Evolutionary conservation across 23 tunicate genomes (phyloP).

Genomic region (Styela clava): DNA sequence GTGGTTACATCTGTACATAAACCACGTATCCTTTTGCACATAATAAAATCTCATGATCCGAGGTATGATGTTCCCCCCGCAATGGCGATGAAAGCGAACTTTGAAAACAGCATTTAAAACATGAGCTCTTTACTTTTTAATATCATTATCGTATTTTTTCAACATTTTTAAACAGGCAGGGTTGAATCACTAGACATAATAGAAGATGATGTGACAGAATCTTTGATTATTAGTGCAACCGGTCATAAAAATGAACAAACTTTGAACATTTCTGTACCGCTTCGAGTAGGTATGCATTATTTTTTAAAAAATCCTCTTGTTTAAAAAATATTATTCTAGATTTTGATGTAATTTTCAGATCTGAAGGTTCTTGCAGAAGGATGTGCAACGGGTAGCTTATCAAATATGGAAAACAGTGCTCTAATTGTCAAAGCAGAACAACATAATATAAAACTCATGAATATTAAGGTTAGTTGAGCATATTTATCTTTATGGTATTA

Average conservation of each 20-base stretch:
- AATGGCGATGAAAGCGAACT: too few relatives aligned
- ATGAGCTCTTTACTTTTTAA: not conserved
- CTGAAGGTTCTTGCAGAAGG: not conserved
- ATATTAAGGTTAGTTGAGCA: not conserved
- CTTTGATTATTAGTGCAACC: not conserved
- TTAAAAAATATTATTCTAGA: not conserved
- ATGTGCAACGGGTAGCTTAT: not conserved
- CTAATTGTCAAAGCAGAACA: not conserved
- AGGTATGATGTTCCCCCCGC: too few relatives aligned
- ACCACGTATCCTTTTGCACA: too few relatives aligned
- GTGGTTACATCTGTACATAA: not conserved
- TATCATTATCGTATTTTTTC: not conserved
- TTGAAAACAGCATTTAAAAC: not conserved
- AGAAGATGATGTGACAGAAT: not conserved
- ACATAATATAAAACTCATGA: not conserved
- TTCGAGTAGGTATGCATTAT: not conserved
- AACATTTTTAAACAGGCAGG: too few relatives aligned
- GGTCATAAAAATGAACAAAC: not conserved
- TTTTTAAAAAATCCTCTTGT: not conserved
- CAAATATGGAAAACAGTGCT: not conserved
- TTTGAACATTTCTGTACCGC: not conserved
- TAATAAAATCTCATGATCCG: not conserved
- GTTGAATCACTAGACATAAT: not conserved
- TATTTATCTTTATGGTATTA: not conserved
- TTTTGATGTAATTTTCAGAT: not conserved